These are phyloP conservation scores for Gambusia affinis DNA, from an alignment of 2,113 vertebrate genomes.

Conservation along the genomic window DNA sequence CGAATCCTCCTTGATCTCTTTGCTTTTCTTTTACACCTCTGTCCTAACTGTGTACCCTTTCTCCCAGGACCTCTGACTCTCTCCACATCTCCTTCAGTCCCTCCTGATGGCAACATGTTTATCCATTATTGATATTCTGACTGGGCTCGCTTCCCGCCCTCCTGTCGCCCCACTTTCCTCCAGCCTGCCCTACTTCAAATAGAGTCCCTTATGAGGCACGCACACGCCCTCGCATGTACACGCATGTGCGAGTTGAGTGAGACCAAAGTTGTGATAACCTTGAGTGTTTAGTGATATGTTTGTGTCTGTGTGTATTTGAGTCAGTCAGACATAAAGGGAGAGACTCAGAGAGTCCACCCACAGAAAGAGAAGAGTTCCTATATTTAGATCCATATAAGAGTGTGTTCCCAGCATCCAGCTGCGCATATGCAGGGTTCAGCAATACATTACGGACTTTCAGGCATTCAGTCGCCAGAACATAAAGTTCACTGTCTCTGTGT, in stretches of 20 bases:
- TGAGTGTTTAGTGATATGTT: conserved; percentile 50
- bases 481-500: background rate
- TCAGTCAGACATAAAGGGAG: conserved; percentile 55
- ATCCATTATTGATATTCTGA: conserved; percentile 78
- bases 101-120: conserved; percentile 73
- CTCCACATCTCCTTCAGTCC: conserved; percentile 45
- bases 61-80: conserved; percentile 21
- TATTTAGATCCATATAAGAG: conserved; percentile 69
- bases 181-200: conserved; percentile 74
- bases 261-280: conserved; percentile 56
- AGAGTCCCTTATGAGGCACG: conserved; percentile 59
- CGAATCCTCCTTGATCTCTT: background rate
- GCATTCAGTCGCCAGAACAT: conserved; percentile 5
- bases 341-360: conserved; percentile 56
- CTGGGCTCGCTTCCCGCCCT: conserved; percentile 65
- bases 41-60: conserved; percentile 40
- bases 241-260: conserved; percentile 26
- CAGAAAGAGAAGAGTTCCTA: conserved; percentile 55
- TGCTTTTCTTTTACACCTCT: conserved; percentile 27
- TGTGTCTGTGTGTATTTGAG: conserved; percentile 32
- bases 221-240: conserved; percentile 7
- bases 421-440: conserved; percentile 48
- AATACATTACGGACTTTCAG: conserved; percentile 46
- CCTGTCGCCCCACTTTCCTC: conserved; percentile 73
- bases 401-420: conserved; percentile 58